Conservation (phyloP, 2,797 vertebrate genomes). For the Propithecus perrieri region DNA sequence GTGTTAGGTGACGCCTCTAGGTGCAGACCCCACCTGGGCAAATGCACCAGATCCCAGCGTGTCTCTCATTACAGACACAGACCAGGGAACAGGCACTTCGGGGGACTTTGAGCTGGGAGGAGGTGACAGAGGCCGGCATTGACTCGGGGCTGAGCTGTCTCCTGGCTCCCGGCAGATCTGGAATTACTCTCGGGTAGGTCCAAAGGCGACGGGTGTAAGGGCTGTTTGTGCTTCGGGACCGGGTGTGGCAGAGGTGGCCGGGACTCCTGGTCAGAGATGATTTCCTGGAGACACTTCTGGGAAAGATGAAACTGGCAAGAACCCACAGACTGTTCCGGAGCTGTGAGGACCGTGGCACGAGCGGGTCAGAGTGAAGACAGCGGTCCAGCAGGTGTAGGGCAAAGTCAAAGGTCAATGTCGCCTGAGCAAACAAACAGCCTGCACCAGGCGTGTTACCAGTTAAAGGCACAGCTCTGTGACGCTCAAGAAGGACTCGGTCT, state of each 20-base stretch:
- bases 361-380: too few relatives aligned
- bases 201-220: background rate
- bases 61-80: background rate
- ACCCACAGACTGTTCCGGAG: too few relatives aligned
- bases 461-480: fast-evolving
- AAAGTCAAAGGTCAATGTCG: background rate
- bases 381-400: background rate
- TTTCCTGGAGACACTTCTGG: background rate
- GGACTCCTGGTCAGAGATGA: background rate
- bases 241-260: background rate
- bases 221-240: background rate
- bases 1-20: background rate
- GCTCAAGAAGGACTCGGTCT: too few relatives aligned
- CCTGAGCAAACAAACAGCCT: background rate
- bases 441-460: fast-evolving
- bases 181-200: background rate
- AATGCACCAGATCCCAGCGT: background rate
- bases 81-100: background rate
- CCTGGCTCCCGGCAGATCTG: background rate
- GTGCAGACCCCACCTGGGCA: too few relatives aligned
- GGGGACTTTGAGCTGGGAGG: background rate
- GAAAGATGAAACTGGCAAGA: background rate
- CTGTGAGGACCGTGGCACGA: fast-evolving
- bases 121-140: background rate
- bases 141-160: background rate